phyloP scores from a whole-genome alignment of 2,888 invertebrate genomes.

The Sussaba pulchella region DNA sequence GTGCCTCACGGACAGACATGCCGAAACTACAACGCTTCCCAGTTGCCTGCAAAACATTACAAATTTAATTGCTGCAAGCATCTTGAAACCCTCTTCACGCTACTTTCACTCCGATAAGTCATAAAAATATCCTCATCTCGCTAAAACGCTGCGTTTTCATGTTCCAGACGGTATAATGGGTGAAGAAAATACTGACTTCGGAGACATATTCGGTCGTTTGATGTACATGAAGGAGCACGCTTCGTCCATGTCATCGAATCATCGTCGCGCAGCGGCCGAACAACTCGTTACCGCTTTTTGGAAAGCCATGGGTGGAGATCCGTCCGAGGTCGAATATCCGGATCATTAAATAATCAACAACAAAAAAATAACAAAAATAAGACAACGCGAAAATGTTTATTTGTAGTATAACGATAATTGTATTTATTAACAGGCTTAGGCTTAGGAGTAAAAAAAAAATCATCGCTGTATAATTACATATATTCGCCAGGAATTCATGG shows the following conservation, averaged over 20 bases:
- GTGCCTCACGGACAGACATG: no score
- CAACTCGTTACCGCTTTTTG: slow-evolving; percentile 90
- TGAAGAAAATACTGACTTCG: slow-evolving; percentile 85
- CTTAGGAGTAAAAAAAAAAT: background rate
- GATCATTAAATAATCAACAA: slow-evolving; percentile 69
- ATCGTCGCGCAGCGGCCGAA: slow-evolving; percentile 89
- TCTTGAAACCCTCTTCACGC: no score
- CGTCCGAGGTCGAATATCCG: slow-evolving; percentile 87
- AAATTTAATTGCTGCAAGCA: no score
- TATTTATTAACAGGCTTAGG: slow-evolving; percentile 53
- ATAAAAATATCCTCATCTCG: background rate
- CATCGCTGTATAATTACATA: background rate
- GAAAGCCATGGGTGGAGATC: slow-evolving; percentile 90
- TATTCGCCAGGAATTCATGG: background rate
- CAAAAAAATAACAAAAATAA: slow-evolving; percentile 2
- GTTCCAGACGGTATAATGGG: slow-evolving; percentile 81
- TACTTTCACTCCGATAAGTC: background rate
- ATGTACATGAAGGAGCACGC: slow-evolving; percentile 89
- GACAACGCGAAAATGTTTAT: background rate
- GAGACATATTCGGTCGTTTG: slow-evolving; percentile 88
- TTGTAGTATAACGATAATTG: slow-evolving; percentile 59
- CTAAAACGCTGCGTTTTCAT: background rate
- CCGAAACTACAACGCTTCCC: no score
- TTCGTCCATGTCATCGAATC: slow-evolving; percentile 86
- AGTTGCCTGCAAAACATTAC: no score